Evolutionary conservation across 2,797 vertebrate species (phyloP).

Genomic region (Ctenochaetus hawaiiensis): DNA sequence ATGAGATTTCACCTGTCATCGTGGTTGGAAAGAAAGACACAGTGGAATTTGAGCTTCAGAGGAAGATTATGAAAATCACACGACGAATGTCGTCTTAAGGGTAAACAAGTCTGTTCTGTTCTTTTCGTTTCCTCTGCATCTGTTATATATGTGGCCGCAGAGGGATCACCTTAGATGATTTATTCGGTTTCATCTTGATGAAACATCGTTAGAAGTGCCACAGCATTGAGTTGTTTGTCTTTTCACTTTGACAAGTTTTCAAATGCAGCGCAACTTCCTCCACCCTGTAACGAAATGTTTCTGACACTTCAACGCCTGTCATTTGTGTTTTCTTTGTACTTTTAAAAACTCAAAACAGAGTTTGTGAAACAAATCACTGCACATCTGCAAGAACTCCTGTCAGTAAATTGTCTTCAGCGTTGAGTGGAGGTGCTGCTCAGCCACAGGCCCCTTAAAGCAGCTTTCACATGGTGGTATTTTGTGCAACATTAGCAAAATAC

Average conservation of each 20-base stretch:
- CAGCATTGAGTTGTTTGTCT: conserved; percentile 1
- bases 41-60: conserved; percentile 48
- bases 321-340: conserved; percentile 41
- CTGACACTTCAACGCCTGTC: conserved; percentile 31
- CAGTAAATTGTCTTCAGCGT: conserved; percentile 11
- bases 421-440: conserved; percentile 9
- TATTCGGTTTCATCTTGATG: conserved; percentile 65
- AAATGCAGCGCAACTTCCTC: conserved; percentile 19
- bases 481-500: conserved; percentile 62
- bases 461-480: conserved; percentile 45
- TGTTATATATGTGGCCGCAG: conserved; percentile 41
- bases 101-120: conserved; percentile 60
- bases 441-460: conserved; percentile 7
- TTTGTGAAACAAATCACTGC: conserved; percentile 14
- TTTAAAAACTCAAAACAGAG: conserved; percentile 14
- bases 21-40: conserved; percentile 22
- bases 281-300: conserved; percentile 9
- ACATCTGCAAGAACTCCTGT: conserved; percentile 7
- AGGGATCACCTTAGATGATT: conserved; percentile 65
- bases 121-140: conserved; percentile 31
- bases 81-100: not conserved
- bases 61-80: conserved; percentile 37
- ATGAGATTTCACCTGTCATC: conserved; percentile 48
- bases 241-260: conserved; percentile 34
- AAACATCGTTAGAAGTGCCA: conserved; percentile 14